These are phyloP conservation scores for Phyllostomus discolor DNA, from an alignment of 2,113 vertebrate genomes.

Conservation along the genomic window DNA sequence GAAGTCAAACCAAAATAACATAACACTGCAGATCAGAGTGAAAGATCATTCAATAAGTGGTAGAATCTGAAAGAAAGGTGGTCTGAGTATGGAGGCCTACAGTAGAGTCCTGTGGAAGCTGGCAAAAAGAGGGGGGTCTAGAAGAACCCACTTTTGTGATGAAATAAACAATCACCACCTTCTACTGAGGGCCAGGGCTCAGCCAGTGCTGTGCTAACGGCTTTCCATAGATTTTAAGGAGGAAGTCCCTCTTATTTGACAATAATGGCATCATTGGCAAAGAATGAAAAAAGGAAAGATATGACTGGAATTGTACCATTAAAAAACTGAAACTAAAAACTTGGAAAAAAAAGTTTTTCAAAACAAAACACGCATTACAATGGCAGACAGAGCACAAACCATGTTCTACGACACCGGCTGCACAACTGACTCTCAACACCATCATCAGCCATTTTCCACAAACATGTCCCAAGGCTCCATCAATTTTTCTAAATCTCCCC, in stretches of 20 bases:
- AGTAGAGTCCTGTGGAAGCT: neutral
- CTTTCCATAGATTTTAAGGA: neutral
- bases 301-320: neutral
- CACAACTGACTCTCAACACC: neutral
- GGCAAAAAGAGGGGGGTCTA: neutral
- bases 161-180: neutral
- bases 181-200: neutral
- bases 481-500: neutral
- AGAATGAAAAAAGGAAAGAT: neutral
- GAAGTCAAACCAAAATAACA: conserved; percentile 6
- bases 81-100: neutral
- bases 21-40: neutral
- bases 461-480: neutral
- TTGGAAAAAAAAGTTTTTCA: neutral
- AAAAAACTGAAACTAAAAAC: neutral
- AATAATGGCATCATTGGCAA: neutral
- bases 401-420: neutral
- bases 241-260: neutral
- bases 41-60: neutral
- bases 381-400: neutral
- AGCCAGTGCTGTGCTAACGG: neutral
- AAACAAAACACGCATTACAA: neutral
- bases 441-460: neutral
- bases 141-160: neutral
- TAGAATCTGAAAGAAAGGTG: conserved; percentile 12